Evolutionary conservation across 2,888 invertebrate genomes (phyloP).

Genomic region (Plebejus argus): DNA sequence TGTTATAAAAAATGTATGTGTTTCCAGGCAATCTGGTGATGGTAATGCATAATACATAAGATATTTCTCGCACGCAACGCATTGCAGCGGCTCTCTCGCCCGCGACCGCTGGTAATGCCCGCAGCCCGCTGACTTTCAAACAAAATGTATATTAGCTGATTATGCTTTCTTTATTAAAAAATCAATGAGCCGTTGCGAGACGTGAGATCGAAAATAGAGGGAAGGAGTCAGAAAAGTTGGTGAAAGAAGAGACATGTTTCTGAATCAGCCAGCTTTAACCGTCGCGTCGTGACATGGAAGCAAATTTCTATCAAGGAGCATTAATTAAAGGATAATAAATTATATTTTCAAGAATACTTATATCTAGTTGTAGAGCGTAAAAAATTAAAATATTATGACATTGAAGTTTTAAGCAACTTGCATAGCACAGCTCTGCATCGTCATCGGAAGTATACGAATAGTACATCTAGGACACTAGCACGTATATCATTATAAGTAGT

Average conservation of each 20-base stretch:
- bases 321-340: neutral
- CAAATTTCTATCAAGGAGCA: neutral
- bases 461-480: slow-evolving; percentile 2
- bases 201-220: neutral
- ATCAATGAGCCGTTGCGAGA: neutral
- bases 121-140: slow-evolving; percentile 67
- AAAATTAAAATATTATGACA: neutral
- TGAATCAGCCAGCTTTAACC: neutral
- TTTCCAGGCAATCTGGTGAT: slow-evolving; percentile 30
- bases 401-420: neutral
- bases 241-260: neutral
- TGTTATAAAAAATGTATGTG: slow-evolving; percentile 4
- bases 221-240: neutral
- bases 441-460: slow-evolving; percentile 2
- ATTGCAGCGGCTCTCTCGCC: slow-evolving; percentile 62
- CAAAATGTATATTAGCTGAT: slow-evolving; percentile 40
- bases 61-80: slow-evolving; percentile 63
- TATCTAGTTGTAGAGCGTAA: neutral
- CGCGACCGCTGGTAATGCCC: slow-evolving; percentile 63
- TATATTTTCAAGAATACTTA: neutral
- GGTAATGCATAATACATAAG: slow-evolving; percentile 63
- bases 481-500: neutral
- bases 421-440: neutral
- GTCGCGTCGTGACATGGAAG: neutral
- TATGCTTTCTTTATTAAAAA: slow-evolving; percentile 26